These are phyloP conservation scores for Cinclus mexicanus DNA, from an alignment of 2,113 vertebrate species.

Conservation along the genomic window DNA sequence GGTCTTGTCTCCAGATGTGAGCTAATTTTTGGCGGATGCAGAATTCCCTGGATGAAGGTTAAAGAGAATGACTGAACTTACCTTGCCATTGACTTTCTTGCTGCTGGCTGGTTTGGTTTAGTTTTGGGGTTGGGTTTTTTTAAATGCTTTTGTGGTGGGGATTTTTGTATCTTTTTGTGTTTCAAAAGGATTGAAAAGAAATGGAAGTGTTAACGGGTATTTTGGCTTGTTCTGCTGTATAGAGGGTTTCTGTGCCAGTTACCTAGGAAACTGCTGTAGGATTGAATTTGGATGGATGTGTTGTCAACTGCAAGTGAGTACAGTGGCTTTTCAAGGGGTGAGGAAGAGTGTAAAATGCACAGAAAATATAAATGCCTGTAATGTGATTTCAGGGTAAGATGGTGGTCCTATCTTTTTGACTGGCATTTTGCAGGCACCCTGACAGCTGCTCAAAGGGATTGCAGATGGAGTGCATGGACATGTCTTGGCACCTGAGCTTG, in stretches of 20 bases:
- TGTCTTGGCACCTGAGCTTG: not conserved
- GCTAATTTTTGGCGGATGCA: not conserved
- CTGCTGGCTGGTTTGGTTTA: not conserved
- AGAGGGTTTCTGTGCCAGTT: conserved; percentile 50
- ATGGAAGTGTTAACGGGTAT: conserved; percentile 8
- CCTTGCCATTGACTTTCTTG: not conserved
- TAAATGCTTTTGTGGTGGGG: not conserved
- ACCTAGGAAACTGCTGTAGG: conserved; percentile 69
- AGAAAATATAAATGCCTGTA: not conserved
- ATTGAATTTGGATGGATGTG: conserved; percentile 41
- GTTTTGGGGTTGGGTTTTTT: not conserved
- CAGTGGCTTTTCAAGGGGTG: conserved; percentile 29
- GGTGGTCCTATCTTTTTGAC: not conserved
- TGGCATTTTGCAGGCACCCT: not conserved
- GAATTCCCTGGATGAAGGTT: not conserved
- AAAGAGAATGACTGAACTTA: not conserved
- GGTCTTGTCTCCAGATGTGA: not conserved
- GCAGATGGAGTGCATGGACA: not conserved
- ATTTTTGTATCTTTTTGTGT: not conserved
- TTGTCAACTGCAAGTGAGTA: conserved; percentile 56
- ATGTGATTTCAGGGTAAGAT: not conserved
- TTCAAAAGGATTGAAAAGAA: conserved; percentile 15
- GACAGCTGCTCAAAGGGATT: not conserved
- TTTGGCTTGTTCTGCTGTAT: conserved; percentile 13
- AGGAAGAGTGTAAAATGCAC: not conserved